Conservation (phyloP, 2,888 invertebrate species). For the Exocentrus adspersus region DNA sequence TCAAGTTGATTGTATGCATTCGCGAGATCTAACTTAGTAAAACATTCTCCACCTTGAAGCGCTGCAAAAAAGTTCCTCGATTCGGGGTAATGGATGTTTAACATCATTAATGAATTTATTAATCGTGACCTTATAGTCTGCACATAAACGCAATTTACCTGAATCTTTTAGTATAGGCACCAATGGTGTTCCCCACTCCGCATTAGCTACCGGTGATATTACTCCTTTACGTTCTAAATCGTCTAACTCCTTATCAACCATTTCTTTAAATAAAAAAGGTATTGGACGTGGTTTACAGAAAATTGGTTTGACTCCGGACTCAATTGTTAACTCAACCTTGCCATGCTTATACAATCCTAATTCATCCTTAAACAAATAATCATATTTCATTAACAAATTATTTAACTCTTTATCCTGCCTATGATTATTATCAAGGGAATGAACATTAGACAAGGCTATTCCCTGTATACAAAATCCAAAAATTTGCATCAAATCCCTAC, state of each 20-base stretch:
- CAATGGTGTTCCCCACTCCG: constrained; percentile 31
- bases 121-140: constrained; percentile 50
- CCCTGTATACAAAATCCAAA: not conserved
- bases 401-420: not conserved
- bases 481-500: not conserved
- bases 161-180: constrained; percentile 31
- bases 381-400: constrained; percentile 4
- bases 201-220: not conserved
- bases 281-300: constrained; percentile 21
- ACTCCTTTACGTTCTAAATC: constrained; percentile 8
- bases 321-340: constrained; percentile 21
- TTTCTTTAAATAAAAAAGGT: constrained; percentile 19
- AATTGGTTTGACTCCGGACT: constrained; percentile 12
- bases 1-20: constrained; percentile 41
- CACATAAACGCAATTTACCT: constrained; percentile 38
- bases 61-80: constrained; percentile 30
- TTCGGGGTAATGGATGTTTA: constrained; percentile 29
- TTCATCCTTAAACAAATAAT: constrained; percentile 15
- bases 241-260: constrained; percentile 23
- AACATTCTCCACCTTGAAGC: constrained; percentile 25
- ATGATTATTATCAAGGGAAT: not conserved
- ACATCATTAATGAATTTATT: constrained; percentile 40
- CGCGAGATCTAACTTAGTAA: constrained; percentile 11
- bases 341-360: constrained; percentile 17
- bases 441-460: not conserved